Evolutionary conservation across 2,113 vertebrate species (phyloP).

Genomic region (Muntiacus reevesi): DNA sequence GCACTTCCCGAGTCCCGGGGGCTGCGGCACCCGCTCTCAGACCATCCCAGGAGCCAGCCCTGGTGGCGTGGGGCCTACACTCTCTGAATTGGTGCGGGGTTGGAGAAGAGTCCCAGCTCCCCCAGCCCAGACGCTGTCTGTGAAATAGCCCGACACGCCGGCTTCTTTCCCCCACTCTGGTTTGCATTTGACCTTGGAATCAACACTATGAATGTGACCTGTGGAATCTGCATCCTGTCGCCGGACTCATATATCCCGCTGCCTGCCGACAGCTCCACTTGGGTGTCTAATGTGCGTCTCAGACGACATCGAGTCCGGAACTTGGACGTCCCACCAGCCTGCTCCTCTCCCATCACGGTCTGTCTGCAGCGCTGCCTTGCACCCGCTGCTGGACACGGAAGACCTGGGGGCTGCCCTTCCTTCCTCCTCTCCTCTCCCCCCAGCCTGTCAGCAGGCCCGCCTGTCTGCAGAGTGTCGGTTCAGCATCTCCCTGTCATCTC

Average conservation of each 20-base stretch:
- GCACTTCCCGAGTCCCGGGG: fast-evolving
- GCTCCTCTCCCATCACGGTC: fast-evolving
- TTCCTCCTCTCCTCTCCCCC: background rate
- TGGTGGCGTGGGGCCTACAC: fast-evolving
- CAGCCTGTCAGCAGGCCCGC: background rate
- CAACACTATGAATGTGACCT: fast-evolving
- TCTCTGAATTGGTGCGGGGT: fast-evolving
- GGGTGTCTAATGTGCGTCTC: fast-evolving
- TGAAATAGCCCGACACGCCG: fast-evolving
- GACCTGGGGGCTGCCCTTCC: background rate
- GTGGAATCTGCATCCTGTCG: fast-evolving
- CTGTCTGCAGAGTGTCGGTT: background rate
- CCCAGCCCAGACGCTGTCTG: fast-evolving
- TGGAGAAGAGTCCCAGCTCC: background rate
- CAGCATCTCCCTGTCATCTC: fast-evolving
- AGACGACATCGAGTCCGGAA: fast-evolving
- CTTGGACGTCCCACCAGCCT: background rate
- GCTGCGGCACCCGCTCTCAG: fast-evolving
- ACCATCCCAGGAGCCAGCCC: fast-evolving
- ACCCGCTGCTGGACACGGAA: background rate
- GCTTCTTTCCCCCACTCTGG: background rate
- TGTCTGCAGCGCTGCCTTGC: fast-evolving
- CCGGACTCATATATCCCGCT: fast-evolving
- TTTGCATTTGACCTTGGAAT: fast-evolving
- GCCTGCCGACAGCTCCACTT: background rate